Conservation (phyloP, 2,797 vertebrate genomes). For the Syngnathus acus region DNA sequence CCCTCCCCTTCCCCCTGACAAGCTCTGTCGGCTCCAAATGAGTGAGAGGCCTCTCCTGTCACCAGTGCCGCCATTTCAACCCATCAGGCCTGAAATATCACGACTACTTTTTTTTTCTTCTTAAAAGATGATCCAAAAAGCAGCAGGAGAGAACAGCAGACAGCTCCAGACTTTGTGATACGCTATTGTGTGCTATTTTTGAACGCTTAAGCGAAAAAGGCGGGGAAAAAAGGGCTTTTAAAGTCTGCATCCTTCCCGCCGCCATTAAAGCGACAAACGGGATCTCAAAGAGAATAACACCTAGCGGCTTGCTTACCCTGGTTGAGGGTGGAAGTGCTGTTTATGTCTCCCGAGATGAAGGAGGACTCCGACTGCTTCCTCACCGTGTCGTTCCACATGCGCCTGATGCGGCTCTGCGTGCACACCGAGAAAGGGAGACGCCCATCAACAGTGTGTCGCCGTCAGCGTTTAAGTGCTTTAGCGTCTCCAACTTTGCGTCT, state of each 20-base stretch:
- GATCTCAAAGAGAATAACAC: conserved; percentile 43
- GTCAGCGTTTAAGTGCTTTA: conserved; percentile 22
- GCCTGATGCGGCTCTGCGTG: conserved; percentile 91
- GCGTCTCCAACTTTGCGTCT: background rate
- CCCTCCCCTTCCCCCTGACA: conserved; percentile 27
- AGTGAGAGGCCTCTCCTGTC: conserved; percentile 39
- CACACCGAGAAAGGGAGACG: conserved; percentile 34
- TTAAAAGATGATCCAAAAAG: conserved; percentile 8
- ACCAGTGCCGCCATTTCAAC: conserved; percentile 57
- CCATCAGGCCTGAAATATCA: conserved; percentile 55
- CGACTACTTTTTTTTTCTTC: conserved; percentile 24
- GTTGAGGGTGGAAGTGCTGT: conserved; percentile 99
- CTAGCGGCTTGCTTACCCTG: conserved; percentile 82
- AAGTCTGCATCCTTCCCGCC: conserved; percentile 20
- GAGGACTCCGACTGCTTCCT: conserved; percentile 99
- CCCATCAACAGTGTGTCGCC: conserved; percentile 44
- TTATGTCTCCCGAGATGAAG: conserved; percentile 99
- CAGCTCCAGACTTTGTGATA: conserved; percentile 1
- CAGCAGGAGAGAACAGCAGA: conserved; percentile 8
- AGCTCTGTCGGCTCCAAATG: conserved; percentile 23
- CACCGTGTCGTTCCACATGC: conserved; percentile 99
- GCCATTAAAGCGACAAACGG: conserved; percentile 42
- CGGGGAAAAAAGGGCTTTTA: conserved; percentile 28
- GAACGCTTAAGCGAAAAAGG: conserved; percentile 25
- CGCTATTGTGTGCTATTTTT: conserved; percentile 29